A percentile compares a stretch with the other conserved stretches of the same genome.
phyloP scores from a whole-genome alignment of 2,888 invertebrate genomes.

The Syrphus vitripennis region DNA sequence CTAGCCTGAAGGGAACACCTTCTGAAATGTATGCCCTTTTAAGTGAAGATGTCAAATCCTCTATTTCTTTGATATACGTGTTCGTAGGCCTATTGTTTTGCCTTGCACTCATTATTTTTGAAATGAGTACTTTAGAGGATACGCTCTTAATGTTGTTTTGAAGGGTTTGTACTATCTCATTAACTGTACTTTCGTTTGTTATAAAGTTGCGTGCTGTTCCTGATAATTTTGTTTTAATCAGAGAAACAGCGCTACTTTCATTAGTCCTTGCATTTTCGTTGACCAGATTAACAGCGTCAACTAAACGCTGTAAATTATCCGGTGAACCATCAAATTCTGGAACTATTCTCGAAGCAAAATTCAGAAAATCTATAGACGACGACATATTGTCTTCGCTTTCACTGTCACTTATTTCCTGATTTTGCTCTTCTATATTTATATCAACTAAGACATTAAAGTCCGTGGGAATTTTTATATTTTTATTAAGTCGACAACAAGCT shows the following conservation, averaged over 20 bases:
- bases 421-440: not conserved
- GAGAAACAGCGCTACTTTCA: not conserved
- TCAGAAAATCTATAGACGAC: not conserved
- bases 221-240: conserved; percentile 11
- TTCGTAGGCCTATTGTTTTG: conserved; percentile 17
- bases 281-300: not conserved
- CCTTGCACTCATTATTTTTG: conserved; percentile 18
- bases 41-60: conserved; percentile 21
- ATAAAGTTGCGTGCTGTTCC: conserved; percentile 3
- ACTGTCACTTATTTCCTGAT: not conserved
- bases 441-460: no score
- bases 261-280: not conserved
- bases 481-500: no score
- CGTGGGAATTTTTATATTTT: no score
- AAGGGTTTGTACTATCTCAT: not conserved
- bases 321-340: conserved; percentile 2
- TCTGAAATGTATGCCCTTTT: conserved; percentile 22
- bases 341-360: not conserved
- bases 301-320: not conserved
- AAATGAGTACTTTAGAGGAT: conserved; percentile 3
- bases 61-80: conserved; percentile 8
- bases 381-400: not conserved
- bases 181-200: not conserved
- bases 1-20: conserved; percentile 17
- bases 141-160: not conserved